Base-by-base conservation (phyloP, 2,797 vertebrate genomes). In the Pseudomugil gertrudae region DNA sequence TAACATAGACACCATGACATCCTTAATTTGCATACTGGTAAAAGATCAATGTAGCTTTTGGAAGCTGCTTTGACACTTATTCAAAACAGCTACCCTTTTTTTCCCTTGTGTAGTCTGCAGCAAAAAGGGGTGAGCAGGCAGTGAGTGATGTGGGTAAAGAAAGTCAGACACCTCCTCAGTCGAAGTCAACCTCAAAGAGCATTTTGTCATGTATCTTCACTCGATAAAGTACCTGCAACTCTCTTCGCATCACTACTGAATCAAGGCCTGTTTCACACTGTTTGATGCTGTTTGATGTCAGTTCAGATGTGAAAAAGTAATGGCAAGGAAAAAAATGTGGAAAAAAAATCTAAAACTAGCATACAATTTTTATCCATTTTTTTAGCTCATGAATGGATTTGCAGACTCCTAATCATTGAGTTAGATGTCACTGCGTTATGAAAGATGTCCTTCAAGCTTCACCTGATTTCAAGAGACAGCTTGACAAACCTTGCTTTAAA, bases 401-500 rank as follows among this genome's bases (percentile, higher is more conserved):
- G 51, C 19, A 66, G 51, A 71, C 62, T 29, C 78, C 79, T 83
- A 68, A 83, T 91, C 84, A 89, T 91, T 85, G 86, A 90, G 84
- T 91, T 88, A 83, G 75, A 86, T 87, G 83, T 83, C 83, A 80
- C 59, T 55, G 65, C 67, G 62, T 87, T 79, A 82, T 85, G 80
- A 91, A 86, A 87, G 83, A 87, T 92, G 91, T 92, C 92, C 92
- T 92, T 93, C 87, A 94, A 83, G 74, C 54, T 52, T 66, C 54
- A 63, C 36, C 86, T 84, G 86, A 92, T 90, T 93, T 75, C 89
- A 88, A 78, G 91, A 90, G 90, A 93, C 88, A 84, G 79, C 89
- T 91, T 89, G 86, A 90, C 85, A 92, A 93, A 93, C 90, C 88
- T 90, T 73, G 86, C 89, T 92, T 90, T 90, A 88, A 91, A 89